phyloP scores from a whole-genome alignment of 2,797 vertebrate species.

The Semaprochilodus insignis region DNA sequence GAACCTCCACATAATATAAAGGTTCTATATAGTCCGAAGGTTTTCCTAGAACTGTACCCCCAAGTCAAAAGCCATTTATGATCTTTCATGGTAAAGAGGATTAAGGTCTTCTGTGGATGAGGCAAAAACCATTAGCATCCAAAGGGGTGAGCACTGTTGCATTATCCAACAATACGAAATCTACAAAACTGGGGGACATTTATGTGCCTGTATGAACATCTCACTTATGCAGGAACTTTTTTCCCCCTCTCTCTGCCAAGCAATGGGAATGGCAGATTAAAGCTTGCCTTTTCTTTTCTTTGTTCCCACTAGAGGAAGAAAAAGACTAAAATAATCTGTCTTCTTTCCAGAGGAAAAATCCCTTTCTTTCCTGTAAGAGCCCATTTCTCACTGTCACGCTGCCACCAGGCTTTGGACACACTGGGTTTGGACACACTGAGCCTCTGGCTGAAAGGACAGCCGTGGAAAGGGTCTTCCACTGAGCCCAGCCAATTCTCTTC shows the following conservation, averaged over 20 bases:
- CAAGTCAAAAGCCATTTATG: not conserved
- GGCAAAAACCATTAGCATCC: not conserved
- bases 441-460: slow-evolving; percentile 36
- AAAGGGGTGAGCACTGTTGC: not conserved
- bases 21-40: not conserved
- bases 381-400: slow-evolving; percentile 66
- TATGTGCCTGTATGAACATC: slow-evolving; percentile 6
- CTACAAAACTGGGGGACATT: slow-evolving; percentile 15
- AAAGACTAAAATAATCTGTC: slow-evolving; percentile 67
- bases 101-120: not conserved
- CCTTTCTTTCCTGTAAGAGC: slow-evolving; percentile 60
- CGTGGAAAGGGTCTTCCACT: slow-evolving; percentile 16
- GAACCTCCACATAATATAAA: too few species aligned
- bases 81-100: not conserved
- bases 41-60: not conserved
- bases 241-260: slow-evolving; percentile 3
- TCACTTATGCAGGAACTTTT: slow-evolving; percentile 33
- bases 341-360: slow-evolving; percentile 62
- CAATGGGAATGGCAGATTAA: slow-evolving; percentile 56
- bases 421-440: slow-evolving; percentile 38
- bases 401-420: slow-evolving; percentile 39
- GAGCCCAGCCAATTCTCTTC: slow-evolving; percentile 23
- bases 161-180: not conserved
- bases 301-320: slow-evolving; percentile 54
- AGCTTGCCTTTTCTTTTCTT: slow-evolving; percentile 62